These are phyloP conservation scores for Conus ventricosus DNA, from an alignment of 1,140 invertebrate genomes.

Conservation along the genomic window DNA sequence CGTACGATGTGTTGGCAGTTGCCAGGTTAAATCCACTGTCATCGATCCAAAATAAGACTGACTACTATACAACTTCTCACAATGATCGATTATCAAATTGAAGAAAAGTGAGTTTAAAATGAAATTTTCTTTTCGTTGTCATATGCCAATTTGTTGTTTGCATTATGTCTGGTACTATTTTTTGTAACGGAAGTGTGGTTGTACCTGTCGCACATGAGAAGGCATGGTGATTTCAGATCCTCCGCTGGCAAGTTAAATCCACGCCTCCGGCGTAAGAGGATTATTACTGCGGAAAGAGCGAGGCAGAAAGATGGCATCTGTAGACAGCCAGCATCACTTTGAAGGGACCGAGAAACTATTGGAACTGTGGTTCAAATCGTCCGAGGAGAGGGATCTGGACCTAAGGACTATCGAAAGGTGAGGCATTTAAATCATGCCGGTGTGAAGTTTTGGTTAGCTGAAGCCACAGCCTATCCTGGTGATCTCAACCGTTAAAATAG, in stretches of 20 bases:
- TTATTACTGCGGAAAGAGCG: not conserved
- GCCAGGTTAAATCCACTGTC: too few relatives aligned
- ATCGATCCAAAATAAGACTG: too few relatives aligned
- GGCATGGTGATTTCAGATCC: not conserved
- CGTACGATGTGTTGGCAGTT: too few relatives aligned
- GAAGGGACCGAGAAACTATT: constrained; percentile 98
- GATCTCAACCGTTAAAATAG: too few relatives aligned
- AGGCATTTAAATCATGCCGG: not conserved
- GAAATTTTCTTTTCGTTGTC: too few relatives aligned
- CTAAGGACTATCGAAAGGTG: constrained; percentile 69
- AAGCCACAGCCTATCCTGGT: too few relatives aligned
- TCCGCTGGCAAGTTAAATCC: not conserved
- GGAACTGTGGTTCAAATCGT: constrained; percentile 90
- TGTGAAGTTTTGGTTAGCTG: too few relatives aligned
- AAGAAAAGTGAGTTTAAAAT: too few relatives aligned
- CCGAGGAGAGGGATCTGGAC: constrained; percentile 81
- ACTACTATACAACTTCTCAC: too few relatives aligned
- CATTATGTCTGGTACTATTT: not conserved
- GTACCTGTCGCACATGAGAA: not conserved
- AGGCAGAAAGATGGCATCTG: constrained; percentile 35
- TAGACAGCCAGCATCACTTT: constrained; percentile 76
- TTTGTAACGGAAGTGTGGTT: not conserved
- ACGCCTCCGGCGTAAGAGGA: not conserved
- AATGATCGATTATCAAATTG: too few relatives aligned
- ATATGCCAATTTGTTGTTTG: not conserved